Percentiles rank a stretch among this genome's conserved stretches.
phyloP scores from a whole-genome alignment of 2,888 invertebrate species.

The Morpho deidamia region DNA sequence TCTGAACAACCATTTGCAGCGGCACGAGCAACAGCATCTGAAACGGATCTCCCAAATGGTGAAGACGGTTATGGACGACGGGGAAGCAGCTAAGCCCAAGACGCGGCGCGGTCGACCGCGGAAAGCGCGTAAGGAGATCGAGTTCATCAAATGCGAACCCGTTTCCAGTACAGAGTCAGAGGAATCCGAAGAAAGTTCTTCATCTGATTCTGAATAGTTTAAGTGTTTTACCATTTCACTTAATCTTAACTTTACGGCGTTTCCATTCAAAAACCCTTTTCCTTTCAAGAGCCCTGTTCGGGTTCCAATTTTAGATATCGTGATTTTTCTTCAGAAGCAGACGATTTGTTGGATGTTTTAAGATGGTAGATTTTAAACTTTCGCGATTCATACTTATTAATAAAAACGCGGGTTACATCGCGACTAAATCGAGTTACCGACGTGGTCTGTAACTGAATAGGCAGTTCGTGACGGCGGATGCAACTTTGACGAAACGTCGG shows the following conservation, averaged over 20 bases:
- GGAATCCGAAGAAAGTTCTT: constrained; percentile 42
- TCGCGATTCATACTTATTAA: too few relatives aligned
- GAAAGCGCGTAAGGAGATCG: constrained; percentile 50
- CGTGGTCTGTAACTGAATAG: too few relatives aligned
- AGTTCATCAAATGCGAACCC: constrained; percentile 69
- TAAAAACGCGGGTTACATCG: too few relatives aligned
- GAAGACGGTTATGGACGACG: constrained; percentile 60
- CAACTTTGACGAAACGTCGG: too few relatives aligned
- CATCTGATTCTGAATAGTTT: constrained; percentile 16
- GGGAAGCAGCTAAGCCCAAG: constrained; percentile 33
- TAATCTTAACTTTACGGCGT: neutral
- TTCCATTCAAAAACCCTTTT: too few relatives aligned
- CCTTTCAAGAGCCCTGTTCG: too few relatives aligned
- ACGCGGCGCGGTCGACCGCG: constrained; percentile 38
- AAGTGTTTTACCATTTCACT: neutral
- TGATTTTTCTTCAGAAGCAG: neutral
- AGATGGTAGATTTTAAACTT: too few relatives aligned
- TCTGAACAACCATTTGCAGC: constrained; percentile 57
- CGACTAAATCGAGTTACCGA: too few relatives aligned
- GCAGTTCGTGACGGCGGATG: too few relatives aligned
- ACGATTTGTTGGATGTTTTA: too few relatives aligned
- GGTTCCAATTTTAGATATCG: neutral
- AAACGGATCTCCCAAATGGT: constrained; percentile 67
- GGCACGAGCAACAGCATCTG: constrained; percentile 68
- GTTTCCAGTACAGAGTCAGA: constrained; percentile 51